These are phyloP conservation scores for Drosophila burlai DNA, from an alignment of 1,140 invertebrate species.

Conservation along the genomic window DNA sequence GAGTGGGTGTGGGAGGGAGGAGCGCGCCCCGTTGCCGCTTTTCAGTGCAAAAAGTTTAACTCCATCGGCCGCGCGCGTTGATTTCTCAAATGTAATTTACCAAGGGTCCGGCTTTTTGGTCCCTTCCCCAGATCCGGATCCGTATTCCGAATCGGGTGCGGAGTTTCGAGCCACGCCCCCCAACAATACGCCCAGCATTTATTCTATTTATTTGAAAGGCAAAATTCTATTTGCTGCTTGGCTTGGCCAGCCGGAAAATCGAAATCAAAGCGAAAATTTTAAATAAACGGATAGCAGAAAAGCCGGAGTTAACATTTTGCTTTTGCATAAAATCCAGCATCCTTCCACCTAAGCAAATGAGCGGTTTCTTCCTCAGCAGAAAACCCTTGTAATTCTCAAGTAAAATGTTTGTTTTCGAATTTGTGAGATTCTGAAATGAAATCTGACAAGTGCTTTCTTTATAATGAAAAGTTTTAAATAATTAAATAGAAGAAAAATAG, in stretches of 20 bases:
- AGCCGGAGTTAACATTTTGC: constrained; percentile 15
- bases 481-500: not conserved
- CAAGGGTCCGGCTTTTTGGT: constrained; percentile 29
- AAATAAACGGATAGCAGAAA: constrained; percentile 50
- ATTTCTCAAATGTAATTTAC: constrained; percentile 53
- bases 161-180: constrained; percentile 4
- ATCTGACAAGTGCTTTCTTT: not conserved
- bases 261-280: constrained; percentile 67
- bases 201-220: constrained; percentile 63
- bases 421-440: not conserved
- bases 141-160: not conserved
- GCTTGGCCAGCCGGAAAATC: constrained; percentile 63
- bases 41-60: constrained; percentile 53
- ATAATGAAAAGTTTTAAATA: not conserved
- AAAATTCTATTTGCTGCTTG: constrained; percentile 79
- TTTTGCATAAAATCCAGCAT: constrained; percentile 65
- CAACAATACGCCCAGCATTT: constrained; percentile 41
- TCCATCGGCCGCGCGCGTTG: constrained; percentile 46
- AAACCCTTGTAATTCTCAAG: not conserved
- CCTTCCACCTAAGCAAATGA: constrained; percentile 65
- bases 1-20: not conserved
- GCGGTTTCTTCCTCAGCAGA: constrained; percentile 21
- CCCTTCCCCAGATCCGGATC: constrained; percentile 6
- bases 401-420: not conserved
- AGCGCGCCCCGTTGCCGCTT: constrained; percentile 22